These are phyloP conservation scores for Drosophila miranda DNA, from an alignment of 1,140 invertebrate genomes.

Conservation along the genomic window DNA sequence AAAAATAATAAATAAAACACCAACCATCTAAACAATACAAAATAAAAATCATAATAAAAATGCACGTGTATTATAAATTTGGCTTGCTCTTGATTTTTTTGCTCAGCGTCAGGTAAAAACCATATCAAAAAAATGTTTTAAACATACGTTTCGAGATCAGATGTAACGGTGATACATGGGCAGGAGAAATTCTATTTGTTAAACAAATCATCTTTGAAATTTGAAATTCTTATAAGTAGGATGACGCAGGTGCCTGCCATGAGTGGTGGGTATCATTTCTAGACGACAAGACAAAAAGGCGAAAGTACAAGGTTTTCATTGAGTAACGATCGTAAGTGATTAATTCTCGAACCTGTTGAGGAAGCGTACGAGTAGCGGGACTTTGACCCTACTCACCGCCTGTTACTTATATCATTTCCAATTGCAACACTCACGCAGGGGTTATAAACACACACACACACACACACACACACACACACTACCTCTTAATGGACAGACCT, in stretches of 20 bases:
- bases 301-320: constrained; percentile 61
- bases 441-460: constrained; percentile 42
- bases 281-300: constrained; percentile 1
- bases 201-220: constrained; percentile 1
- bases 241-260: not conserved
- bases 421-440: constrained; percentile 40
- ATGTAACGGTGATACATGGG: not conserved
- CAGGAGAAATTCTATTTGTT: constrained; percentile 3
- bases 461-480: constrained; percentile 4
- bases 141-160: not conserved
- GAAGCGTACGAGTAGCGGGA: constrained; percentile 27
- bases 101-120: constrained; percentile 76
- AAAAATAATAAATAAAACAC: constrained; percentile 5
- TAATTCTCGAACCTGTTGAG: constrained; percentile 56
- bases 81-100: constrained; percentile 79
- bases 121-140: constrained; percentile 9
- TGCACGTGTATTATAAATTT: constrained; percentile 79
- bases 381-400: constrained; percentile 36
- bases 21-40: constrained; percentile 22
- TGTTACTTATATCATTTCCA: constrained; percentile 43
- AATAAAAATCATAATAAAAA: constrained; percentile 35
- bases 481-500: constrained; percentile 48
- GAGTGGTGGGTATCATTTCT: constrained; percentile 25
- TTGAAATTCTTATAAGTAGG: constrained; percentile 21
- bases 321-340: constrained; percentile 40